Conservation (phyloP, 2,113 vertebrate genomes). For the Abramis brama region DNA sequence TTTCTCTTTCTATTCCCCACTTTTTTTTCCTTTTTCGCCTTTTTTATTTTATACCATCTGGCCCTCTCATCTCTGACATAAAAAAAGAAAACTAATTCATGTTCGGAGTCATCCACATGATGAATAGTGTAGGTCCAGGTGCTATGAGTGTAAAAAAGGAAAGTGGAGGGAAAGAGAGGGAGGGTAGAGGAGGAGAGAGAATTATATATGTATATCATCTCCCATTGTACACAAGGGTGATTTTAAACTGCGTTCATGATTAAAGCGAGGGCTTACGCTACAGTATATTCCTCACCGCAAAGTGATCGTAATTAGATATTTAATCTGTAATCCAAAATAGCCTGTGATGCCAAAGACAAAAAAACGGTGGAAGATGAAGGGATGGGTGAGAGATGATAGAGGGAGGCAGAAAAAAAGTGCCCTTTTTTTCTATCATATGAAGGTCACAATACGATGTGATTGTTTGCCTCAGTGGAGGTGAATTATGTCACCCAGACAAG, state of each 20-base stretch:
- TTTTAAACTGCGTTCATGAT: slow-evolving; percentile 64
- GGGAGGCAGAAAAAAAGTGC: slow-evolving; percentile 53
- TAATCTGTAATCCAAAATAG: slow-evolving; percentile 88
- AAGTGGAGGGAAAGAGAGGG: slow-evolving; percentile 61
- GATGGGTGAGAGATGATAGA: slow-evolving; percentile 55
- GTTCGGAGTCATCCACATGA: slow-evolving; percentile 97
- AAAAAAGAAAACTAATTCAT: slow-evolving; percentile 98
- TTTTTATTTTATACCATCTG: slow-evolving; percentile 98
- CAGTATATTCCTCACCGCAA: slow-evolving; percentile 69
- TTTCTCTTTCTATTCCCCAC: slow-evolving; percentile 57
- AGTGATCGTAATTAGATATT: slow-evolving; percentile 92
- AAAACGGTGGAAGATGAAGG: slow-evolving; percentile 72
- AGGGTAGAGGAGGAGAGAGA: slow-evolving; percentile 52
- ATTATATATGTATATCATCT: slow-evolving; percentile 74
- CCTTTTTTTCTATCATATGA: slow-evolving; percentile 85
- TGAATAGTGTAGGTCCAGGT: slow-evolving; percentile 98
- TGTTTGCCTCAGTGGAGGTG: slow-evolving; percentile 88
- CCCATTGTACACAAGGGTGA: slow-evolving; percentile 69
- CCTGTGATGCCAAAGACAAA: slow-evolving; percentile 80
- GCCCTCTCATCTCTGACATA: slow-evolving; percentile 92
- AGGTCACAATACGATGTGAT: slow-evolving; percentile 92
- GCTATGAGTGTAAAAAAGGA: slow-evolving; percentile 82
- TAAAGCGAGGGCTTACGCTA: slow-evolving; percentile 57
- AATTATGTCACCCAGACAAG: slow-evolving; percentile 93
- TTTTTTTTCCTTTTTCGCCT: slow-evolving; percentile 67